Evolutionary conservation across 2,797 vertebrate species (phyloP).

Genomic region (Sternotherus odoratus): DNA sequence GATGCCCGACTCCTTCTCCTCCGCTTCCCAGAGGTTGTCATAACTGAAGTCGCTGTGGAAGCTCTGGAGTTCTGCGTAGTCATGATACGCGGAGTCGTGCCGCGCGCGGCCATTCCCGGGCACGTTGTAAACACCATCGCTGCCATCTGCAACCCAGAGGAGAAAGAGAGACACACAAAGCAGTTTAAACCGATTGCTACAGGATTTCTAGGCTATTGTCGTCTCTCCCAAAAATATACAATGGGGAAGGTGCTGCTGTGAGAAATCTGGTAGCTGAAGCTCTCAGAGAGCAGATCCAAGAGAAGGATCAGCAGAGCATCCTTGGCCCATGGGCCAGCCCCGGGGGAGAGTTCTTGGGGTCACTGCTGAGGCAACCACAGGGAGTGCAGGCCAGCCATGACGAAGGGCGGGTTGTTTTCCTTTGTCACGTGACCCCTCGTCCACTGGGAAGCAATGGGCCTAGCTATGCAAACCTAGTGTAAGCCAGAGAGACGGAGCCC

Average conservation of each 20-base stretch:
- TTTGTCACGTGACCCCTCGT: neutral
- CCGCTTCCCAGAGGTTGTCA: conserved; percentile 74
- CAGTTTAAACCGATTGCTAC: neutral
- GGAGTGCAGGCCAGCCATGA: neutral
- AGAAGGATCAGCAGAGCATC: neutral
- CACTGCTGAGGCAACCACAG: neutral
- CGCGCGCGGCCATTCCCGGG: rapidly evolving
- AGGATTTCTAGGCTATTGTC: neutral
- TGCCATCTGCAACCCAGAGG: conserved; percentile 22
- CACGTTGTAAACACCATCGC: rapidly evolving
- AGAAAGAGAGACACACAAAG: neutral
- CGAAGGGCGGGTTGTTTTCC: neutral
- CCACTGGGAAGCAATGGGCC: neutral
- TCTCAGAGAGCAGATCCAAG: neutral
- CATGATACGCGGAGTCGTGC: conserved; percentile 11
- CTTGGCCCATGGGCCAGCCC: neutral
- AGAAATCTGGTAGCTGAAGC: neutral
- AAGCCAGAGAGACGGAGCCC: neutral
- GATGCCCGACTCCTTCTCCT: conserved; percentile 25
- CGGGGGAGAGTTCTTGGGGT: neutral
- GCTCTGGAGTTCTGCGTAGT: conserved; percentile 70
- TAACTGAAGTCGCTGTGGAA: conserved; percentile 72
- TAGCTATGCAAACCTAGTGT: rapidly evolving
- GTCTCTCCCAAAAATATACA: neutral
- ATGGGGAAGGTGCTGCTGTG: neutral